Percentiles rank a stretch among this genome's conserved stretches.
phyloP scores from a whole-genome alignment of 2,888 invertebrate species.

The Epicampocera succincta region DNA sequence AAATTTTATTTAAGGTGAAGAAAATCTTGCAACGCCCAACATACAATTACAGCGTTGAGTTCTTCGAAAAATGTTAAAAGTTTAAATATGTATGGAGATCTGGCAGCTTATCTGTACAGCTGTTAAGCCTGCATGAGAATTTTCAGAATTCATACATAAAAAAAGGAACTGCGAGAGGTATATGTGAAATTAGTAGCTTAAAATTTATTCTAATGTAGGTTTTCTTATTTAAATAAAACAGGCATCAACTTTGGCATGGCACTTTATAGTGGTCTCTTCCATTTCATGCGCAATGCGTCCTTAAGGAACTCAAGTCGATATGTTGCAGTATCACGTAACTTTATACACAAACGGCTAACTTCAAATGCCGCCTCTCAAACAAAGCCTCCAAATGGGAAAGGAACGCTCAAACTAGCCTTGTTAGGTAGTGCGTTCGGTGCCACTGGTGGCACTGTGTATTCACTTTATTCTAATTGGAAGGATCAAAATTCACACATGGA shows the following conservation, averaged over 20 bases:
- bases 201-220: neutral
- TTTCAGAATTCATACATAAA: no score
- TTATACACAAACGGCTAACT: slow-evolving; percentile 40
- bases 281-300: slow-evolving; percentile 58
- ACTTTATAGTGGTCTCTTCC: slow-evolving; percentile 72
- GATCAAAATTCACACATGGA: slow-evolving; percentile 80
- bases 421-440: slow-evolving; percentile 85
- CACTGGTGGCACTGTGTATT: slow-evolving; percentile 83
- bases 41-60: no score
- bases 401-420: slow-evolving; percentile 83
- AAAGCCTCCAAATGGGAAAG: slow-evolving; percentile 63
- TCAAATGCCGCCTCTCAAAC: slow-evolving; percentile 39
- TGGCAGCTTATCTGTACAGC: no score
- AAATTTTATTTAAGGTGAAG: no score
- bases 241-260: slow-evolving; percentile 71
- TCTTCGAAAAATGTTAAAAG: no score
- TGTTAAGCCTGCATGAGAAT: no score
- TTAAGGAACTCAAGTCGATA: slow-evolving; percentile 18
- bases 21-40: no score
- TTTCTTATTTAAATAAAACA: neutral
- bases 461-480: slow-evolving; percentile 75
- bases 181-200: neutral
- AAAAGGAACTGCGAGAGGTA: no score
- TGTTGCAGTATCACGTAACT: slow-evolving; percentile 56
- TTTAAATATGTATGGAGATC: no score